A percentile compares a stretch with the other conserved stretches of the same genome.
Evolutionary conservation across 2,113 vertebrate genomes (phyloP).

Genomic region (Odocoileus virginianus): DNA sequence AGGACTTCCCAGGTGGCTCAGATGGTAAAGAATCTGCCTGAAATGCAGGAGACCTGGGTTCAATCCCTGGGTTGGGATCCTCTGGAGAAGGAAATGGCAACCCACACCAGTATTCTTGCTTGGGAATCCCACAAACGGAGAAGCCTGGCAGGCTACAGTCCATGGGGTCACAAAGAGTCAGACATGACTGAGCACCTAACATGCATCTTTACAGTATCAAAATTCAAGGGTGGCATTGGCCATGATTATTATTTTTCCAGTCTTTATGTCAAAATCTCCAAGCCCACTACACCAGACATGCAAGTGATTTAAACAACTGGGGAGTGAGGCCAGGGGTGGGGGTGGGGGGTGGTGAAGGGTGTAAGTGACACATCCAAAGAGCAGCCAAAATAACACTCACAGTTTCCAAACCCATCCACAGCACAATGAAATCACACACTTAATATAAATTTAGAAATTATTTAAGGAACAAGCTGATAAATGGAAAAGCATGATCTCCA

Average conservation of each 20-base stretch:
- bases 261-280: not conserved
- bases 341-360: not conserved
- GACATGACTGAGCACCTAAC: not conserved
- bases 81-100: not conserved
- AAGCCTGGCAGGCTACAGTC: not conserved
- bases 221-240: not conserved
- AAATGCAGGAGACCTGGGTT: not conserved
- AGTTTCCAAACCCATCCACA: not conserved
- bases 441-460: not conserved
- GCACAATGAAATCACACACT: not conserved
- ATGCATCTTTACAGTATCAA: not conserved
- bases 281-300: not conserved
- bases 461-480: slow-evolving; percentile 2
- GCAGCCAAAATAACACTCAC: not conserved
- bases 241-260: not conserved
- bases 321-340: not conserved
- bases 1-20: not conserved
- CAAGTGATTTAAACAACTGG: not conserved
- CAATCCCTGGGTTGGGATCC: not conserved
- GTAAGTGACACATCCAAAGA: not conserved
- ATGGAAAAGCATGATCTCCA: not conserved
- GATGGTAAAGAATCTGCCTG: not conserved
- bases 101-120: not conserved
- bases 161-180: not conserved
- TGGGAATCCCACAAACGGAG: not conserved